Base-by-base conservation (phyloP, 1,140 invertebrate genomes). In the Drosophila parvula region DNA sequence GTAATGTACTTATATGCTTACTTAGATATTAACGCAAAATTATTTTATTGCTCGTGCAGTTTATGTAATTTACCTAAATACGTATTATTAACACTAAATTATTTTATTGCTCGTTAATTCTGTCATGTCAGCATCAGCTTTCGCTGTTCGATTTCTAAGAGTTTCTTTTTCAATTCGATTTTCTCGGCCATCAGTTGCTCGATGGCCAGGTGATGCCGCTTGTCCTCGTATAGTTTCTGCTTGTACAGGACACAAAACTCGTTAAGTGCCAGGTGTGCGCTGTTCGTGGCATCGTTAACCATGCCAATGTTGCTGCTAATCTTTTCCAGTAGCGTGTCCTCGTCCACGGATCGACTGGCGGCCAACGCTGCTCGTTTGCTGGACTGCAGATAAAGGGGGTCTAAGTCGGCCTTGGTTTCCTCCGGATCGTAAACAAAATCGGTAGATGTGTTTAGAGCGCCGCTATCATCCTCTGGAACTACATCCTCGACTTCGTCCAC, bases 401-500 rank as follows among this genome's bases (percentile, higher is more conserved):
- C 83, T 36, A 79, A 61, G 28, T 77, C 76, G 3, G 57, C 47
- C 45, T 88, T 88, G n/a, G n/a, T 56, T 22, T 89, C 83, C 8
- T 84, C 84, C 11, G 73, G 76, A 5, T 88, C 84, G 56, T 89
- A 88, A 27, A 69, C 57, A 4, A 55, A 89, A 18, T 81, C 76
- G 5, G 84, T n/a, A 1, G 84, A 30, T 32, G 58, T 65, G 36
- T 78, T 81, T 5, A 86, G 47, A 4, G 67, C 64, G 11, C 58
- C 79, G 14, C 65, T 65, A 43, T 86, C 76, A 8, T 89, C 79
- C 9, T 88, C 80, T 4, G 84, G 84, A 9, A 89, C 84, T 36
- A 88, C 80, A 50, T 86, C 83, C 38, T 88, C 83, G 12, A 85
- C 82, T n/a, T 85, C 81, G 10, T 83, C 80, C 43, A 81, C 50